phyloP scores from a whole-genome alignment of 2,797 vertebrate species.

The Acanthopagrus latus region DNA sequence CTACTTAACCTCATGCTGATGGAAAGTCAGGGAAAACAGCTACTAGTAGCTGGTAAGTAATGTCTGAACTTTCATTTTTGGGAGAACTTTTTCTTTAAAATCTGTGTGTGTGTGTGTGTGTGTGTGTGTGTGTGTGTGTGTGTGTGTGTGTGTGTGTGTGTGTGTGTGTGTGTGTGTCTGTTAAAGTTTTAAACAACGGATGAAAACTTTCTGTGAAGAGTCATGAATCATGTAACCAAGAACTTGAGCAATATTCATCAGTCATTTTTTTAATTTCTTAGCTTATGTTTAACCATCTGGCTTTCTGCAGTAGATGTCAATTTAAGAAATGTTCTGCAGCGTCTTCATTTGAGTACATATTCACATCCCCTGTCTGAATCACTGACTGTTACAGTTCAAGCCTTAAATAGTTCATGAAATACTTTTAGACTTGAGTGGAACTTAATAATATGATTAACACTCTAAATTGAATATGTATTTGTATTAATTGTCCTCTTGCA shows the following conservation, averaged over 20 bases:
- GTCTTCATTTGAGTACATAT: background rate
- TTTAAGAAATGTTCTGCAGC: background rate
- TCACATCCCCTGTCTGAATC: background rate
- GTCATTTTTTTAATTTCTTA: background rate
- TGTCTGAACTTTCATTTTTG: too few species aligned
- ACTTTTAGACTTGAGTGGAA: constrained; percentile 13
- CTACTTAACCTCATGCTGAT: too few species aligned
- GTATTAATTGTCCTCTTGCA: constrained; percentile 15
- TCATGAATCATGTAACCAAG: background rate
- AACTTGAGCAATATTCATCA: background rate
- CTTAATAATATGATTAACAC: constrained; percentile 8
- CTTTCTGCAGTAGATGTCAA: background rate
- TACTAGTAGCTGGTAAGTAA: too few species aligned
- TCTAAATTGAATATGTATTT: background rate
- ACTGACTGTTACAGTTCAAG: background rate
- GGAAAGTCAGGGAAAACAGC: too few species aligned
- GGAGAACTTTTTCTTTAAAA: too few species aligned
- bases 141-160: too few species aligned
- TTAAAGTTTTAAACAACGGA: background rate
- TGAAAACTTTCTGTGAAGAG: background rate
- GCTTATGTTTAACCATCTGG: background rate
- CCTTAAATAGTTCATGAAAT: background rate
- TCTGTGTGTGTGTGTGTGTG: too few species aligned
- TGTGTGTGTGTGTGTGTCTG: background rate
- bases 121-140: too few species aligned